Base-by-base conservation (phyloP, 2,797 vertebrate species). In the Spinus pinus region DNA sequence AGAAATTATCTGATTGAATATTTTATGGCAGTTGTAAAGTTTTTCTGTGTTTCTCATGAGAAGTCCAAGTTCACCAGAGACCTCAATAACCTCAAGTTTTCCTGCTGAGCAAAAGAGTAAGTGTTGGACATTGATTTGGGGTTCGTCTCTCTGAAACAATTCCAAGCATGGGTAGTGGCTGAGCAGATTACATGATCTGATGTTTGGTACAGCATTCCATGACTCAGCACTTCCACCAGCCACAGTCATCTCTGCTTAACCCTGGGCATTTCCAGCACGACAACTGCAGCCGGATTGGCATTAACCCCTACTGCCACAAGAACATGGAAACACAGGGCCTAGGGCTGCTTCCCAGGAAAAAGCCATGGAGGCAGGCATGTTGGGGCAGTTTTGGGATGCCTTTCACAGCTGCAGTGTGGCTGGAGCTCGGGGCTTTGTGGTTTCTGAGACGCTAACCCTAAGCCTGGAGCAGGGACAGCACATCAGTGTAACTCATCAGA, bases 311-410 rank as follows among this genome's bases (percentile, higher is more conserved):
- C 71, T 56, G 37, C 83, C 85, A 62, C 17, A 41, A 41, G 84
- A 92, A 65, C 64, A 60, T 46, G 70, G 85, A 82, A 93, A 65
- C 69, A 62, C 51, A 86, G 74, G 95, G 80, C 85, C 93, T 88
- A 41, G 17, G 41, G 41, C 7, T 41, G 41, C 41, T 17, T 41
- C 16, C 41, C 2, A 41, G 41, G 41, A 41, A 41, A 41, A 7
- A 17, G 41, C 41, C 16, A 2, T 41, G 41, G 41, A 41, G 41
- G 41, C 16, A 41, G 41, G 16, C 41, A 17, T 41, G 16, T 41
- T 41, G 41, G 15, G 39, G 39, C 39, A 16, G 15, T 41, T 41
- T 16, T 41, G 39, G 39, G 39, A 16, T 41, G 39, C 15, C 39
- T 41, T 41, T 16, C 39, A 7, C 39, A 16, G 15, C 7, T 41